A percentile compares a stretch with the other conserved stretches of the same genome.
Conservation (phyloP, 1,140 invertebrate genomes). For the Aleiodes sp. region DNA sequence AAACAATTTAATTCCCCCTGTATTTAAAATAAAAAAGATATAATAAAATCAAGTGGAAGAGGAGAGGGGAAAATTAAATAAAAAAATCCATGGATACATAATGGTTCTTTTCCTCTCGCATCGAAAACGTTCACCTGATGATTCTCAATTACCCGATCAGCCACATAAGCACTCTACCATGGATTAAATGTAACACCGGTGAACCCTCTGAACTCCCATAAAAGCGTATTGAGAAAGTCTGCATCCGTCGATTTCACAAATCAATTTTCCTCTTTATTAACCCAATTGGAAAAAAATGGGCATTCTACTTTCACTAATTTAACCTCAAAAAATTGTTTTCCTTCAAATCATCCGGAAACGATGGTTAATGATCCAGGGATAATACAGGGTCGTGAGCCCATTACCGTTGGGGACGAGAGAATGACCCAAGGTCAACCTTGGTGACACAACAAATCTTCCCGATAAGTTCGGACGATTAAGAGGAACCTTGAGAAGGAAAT, state of each 20-base stretch:
- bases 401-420: background rate
- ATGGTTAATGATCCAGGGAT: no score
- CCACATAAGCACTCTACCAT: constrained; percentile 2
- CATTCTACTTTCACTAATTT: constrained; percentile 8
- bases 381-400: no score
- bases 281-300: background rate
- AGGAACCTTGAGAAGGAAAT: constrained; percentile 29
- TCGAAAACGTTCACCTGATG: constrained; percentile 26
- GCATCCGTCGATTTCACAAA: background rate
- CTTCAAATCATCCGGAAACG: no score
- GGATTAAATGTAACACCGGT: constrained; percentile 20
- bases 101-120: constrained; percentile 53
- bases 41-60: constrained; percentile 20
- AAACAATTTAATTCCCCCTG: constrained; percentile 51
- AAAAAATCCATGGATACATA: constrained; percentile 47
- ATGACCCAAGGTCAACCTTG: background rate
- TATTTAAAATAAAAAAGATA: constrained; percentile 15
- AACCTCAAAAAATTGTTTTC: background rate
- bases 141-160: constrained; percentile 22
- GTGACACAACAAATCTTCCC: constrained; percentile 7
- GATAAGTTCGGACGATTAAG: constrained; percentile 18
- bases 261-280: constrained; percentile 6
- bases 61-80: constrained; percentile 27
- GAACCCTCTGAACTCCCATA: constrained; percentile 10
- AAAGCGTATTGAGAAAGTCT: background rate